A percentile compares a stretch with the other conserved stretches of the same genome.
phyloP scores from a whole-genome alignment of 2,113 vertebrate species.

The Pteropus alecto region DNA sequence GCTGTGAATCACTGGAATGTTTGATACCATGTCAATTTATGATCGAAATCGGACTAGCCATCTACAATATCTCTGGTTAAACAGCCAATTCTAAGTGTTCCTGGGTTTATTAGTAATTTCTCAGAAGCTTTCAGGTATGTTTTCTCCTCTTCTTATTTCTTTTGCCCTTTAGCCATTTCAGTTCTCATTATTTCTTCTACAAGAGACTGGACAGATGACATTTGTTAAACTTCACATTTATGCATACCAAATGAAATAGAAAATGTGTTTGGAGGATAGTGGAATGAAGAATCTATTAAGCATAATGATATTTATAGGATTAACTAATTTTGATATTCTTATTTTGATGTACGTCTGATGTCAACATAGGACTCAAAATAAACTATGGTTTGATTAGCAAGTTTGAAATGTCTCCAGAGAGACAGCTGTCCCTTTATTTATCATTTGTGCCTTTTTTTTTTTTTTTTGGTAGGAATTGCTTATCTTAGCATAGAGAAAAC shows the following conservation, averaged over 20 bases:
- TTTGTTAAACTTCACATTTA: background rate
- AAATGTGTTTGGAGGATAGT: background rate
- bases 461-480: background rate
- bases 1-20: background rate
- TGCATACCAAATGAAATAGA: background rate
- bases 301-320: background rate
- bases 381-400: background rate
- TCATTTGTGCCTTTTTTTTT: background rate
- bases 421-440: background rate
- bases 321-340: background rate
- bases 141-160: background rate
- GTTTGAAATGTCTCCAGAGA: conserved; percentile 1
- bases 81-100: background rate
- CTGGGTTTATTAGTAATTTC: background rate
- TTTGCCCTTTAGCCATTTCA: background rate
- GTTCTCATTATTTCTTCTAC: background rate
- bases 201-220: background rate
- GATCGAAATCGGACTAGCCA: background rate
- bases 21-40: background rate
- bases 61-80: background rate
- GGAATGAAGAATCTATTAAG: background rate
- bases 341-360: background rate
- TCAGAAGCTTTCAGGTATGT: background rate
- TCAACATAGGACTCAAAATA: background rate
- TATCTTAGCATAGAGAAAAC: background rate